Evolutionary conservation across 2,113 vertebrate genomes (phyloP).

Genomic region (Fulmarus glacialis): DNA sequence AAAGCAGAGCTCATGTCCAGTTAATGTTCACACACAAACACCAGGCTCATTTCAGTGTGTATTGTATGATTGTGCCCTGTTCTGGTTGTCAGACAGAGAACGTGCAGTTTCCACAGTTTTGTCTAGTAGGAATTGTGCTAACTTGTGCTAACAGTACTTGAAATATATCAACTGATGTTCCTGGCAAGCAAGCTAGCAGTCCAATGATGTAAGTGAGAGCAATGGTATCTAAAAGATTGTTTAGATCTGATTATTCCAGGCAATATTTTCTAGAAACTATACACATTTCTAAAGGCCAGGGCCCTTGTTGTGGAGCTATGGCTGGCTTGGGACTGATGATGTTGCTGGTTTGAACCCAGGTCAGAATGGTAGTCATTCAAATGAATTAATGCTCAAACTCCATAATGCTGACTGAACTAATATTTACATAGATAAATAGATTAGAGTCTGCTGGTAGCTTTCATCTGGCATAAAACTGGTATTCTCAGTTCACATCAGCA

Average conservation of each 20-base stretch:
- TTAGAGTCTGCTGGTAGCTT: not conserved
- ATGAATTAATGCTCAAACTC: not conserved
- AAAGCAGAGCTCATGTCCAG: not conserved
- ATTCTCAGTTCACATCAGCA: not conserved
- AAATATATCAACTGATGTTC: not conserved
- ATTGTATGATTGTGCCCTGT: not conserved
- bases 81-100: not conserved
- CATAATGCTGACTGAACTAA: not conserved
- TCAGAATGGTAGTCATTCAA: not conserved
- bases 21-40: not conserved
- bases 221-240: not conserved
- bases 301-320: not conserved
- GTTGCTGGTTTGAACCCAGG: not conserved
- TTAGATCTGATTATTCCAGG: not conserved
- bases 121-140: not conserved
- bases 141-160: not conserved
- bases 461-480: not conserved
- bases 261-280: not conserved
- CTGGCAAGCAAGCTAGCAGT: not conserved
- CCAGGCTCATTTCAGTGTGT: not conserved
- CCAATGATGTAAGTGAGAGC: not conserved
- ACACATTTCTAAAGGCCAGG: not conserved
- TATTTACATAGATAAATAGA: not conserved
- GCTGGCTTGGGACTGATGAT: not conserved
- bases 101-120: not conserved